phyloP scores from a whole-genome alignment of 2,797 vertebrate genomes.

The Artibeus lituratus region DNA sequence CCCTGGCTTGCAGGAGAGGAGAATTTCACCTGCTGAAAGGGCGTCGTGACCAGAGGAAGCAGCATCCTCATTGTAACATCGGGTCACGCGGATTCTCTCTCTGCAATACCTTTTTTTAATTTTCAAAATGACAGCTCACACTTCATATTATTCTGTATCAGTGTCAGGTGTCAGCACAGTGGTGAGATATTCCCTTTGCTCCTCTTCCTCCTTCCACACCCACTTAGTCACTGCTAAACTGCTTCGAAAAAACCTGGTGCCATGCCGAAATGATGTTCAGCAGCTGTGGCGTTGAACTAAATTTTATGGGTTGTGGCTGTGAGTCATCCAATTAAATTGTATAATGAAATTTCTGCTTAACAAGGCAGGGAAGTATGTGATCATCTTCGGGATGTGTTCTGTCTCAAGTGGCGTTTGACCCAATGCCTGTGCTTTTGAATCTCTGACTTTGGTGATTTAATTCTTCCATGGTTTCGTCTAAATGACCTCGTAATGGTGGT shows the following conservation, averaged over 20 bases:
- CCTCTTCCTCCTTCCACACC: not conserved
- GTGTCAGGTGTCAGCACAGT: not conserved
- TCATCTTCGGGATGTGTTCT: not conserved
- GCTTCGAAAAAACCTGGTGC: not conserved
- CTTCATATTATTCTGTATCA: not conserved
- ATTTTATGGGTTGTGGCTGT: not conserved
- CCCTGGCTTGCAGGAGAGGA: not conserved
- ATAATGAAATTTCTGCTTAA: not conserved
- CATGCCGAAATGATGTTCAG: not conserved
- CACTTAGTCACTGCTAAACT: too few species aligned
- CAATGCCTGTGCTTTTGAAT: not conserved
- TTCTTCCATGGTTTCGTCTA: not conserved
- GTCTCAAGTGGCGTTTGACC: not conserved
- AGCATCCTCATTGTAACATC: not conserved
- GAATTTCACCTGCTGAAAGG: not conserved
- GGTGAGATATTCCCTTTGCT: not conserved
- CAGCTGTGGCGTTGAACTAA: not conserved
- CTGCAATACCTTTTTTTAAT: not conserved
- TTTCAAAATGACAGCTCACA: not conserved
- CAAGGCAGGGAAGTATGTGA: not conserved
- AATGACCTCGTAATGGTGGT: not conserved
- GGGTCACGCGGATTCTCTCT: not conserved
- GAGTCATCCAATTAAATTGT: not conserved
- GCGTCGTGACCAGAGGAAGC: not conserved
- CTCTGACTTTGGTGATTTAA: not conserved